Percentiles rank a stretch among this genome's conserved stretches.
phyloP scores from a whole-genome alignment of 2,888 invertebrate genomes.

The Tenthredo scrophulariae region DNA sequence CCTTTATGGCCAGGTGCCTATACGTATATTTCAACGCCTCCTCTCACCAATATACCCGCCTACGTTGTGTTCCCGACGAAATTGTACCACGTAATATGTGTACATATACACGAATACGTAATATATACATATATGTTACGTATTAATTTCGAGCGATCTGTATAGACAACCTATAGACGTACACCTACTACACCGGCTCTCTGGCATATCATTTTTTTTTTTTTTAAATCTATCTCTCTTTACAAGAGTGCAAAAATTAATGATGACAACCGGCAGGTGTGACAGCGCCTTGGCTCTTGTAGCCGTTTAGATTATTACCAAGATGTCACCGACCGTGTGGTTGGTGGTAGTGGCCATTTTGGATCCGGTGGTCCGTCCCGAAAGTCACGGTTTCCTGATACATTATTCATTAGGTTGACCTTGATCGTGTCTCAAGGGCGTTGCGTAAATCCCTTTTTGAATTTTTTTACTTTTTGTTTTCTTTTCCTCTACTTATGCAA shows the following conservation, averaged over 20 bases:
- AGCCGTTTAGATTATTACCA: slow-evolving; percentile 26
- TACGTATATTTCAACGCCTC: slow-evolving; percentile 34
- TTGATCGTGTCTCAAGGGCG: slow-evolving; percentile 48
- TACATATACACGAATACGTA: slow-evolving; percentile 14
- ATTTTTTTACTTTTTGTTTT: not conserved
- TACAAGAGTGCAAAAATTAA: slow-evolving; percentile 23
- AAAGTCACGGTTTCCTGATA: slow-evolving; percentile 53
- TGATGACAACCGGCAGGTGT: not conserved
- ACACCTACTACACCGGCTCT: not conserved
- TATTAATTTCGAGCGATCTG: not conserved
- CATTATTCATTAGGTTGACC: slow-evolving; percentile 51
- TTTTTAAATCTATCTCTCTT: not conserved
- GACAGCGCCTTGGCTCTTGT: not conserved
- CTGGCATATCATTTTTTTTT: not conserved
- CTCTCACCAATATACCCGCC: slow-evolving; percentile 2
- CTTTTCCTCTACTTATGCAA: not conserved
- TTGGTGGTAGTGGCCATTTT: slow-evolving; percentile 32
- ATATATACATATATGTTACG: not conserved
- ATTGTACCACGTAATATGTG: slow-evolving; percentile 50
- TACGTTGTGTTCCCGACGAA: slow-evolving; percentile 28
- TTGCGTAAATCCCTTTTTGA: slow-evolving; percentile 45
- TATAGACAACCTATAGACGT: not conserved
- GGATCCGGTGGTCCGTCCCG: slow-evolving; percentile 51
- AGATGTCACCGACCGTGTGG: slow-evolving; percentile 42
- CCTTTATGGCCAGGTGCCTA: slow-evolving; percentile 41